These are phyloP conservation scores for Pluvialis apricaria DNA, from an alignment of 2,113 vertebrate genomes.

Conservation along the genomic window DNA sequence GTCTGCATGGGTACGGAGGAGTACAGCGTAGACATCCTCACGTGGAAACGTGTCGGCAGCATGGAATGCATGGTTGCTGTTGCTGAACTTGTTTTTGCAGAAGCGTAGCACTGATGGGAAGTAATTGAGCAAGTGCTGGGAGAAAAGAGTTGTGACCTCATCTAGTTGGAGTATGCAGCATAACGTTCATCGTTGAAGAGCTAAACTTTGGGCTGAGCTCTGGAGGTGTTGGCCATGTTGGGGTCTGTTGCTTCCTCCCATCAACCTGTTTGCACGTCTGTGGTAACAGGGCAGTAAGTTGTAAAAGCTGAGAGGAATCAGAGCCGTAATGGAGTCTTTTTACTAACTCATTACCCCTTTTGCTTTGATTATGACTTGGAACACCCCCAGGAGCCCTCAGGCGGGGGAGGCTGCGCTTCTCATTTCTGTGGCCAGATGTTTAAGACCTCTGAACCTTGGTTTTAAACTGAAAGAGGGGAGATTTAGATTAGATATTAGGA, in stretches of 20 bases:
- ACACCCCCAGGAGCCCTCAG: neutral
- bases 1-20: no score
- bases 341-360: neutral
- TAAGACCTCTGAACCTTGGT: neutral
- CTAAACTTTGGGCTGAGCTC: neutral
- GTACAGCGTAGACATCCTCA: accelerated
- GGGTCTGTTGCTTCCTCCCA: neutral
- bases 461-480: neutral
- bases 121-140: neutral
- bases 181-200: neutral
- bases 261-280: neutral
- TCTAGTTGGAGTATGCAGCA: accelerated
- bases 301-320: neutral
- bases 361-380: neutral
- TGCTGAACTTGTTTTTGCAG: neutral
- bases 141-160: neutral
- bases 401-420: neutral
- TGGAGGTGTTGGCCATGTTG: neutral
- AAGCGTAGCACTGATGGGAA: neutral
- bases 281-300: neutral
- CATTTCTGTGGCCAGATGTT: neutral
- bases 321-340: neutral
- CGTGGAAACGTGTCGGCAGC: neutral
- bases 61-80: accelerated
- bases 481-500: neutral